Percentiles rank a stretch among this genome's conserved stretches.
These are phyloP conservation scores for Acanthosepion esculentum DNA, from an alignment of 2,888 invertebrate species.

Conservation along the genomic window DNA sequence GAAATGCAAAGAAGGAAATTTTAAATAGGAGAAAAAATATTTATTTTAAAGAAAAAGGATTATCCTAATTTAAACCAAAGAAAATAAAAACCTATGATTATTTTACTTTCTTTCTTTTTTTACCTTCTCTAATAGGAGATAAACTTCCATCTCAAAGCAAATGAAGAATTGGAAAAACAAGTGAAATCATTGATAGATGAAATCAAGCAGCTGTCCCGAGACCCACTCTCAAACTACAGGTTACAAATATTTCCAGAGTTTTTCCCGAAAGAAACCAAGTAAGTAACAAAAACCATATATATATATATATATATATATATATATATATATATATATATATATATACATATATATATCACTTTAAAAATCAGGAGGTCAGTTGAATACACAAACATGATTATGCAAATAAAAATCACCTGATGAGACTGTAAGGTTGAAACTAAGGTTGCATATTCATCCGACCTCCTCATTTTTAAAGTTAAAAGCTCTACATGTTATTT, in stretches of 20 bases:
- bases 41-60: neutral
- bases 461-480: too few relatives aligned
- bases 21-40: neutral
- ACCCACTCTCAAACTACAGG: slow-evolving; percentile 69
- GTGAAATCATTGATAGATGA: slow-evolving; percentile 62
- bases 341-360: too few relatives aligned
- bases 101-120: slow-evolving; percentile 47
- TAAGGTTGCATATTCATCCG: too few relatives aligned
- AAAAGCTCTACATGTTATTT: too few relatives aligned
- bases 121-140: slow-evolving; percentile 64
- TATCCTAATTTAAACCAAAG: neutral
- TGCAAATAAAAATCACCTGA: too few relatives aligned
- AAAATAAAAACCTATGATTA: neutral
- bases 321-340: too few relatives aligned
- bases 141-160: slow-evolving; percentile 67
- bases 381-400: too few relatives aligned
- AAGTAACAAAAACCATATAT: slow-evolving; percentile 51
- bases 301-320: too few relatives aligned
- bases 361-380: too few relatives aligned
- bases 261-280: slow-evolving; percentile 68
- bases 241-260: slow-evolving; percentile 74
- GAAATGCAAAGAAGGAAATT: neutral
- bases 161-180: slow-evolving; percentile 60
- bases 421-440: too few relatives aligned
- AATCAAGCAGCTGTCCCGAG: slow-evolving; percentile 61